A percentile compares a stretch with the other conserved stretches of the same genome.
Conservation (phyloP, 2,888 invertebrate species). For the Hermaeophaga mercurialis region DNA sequence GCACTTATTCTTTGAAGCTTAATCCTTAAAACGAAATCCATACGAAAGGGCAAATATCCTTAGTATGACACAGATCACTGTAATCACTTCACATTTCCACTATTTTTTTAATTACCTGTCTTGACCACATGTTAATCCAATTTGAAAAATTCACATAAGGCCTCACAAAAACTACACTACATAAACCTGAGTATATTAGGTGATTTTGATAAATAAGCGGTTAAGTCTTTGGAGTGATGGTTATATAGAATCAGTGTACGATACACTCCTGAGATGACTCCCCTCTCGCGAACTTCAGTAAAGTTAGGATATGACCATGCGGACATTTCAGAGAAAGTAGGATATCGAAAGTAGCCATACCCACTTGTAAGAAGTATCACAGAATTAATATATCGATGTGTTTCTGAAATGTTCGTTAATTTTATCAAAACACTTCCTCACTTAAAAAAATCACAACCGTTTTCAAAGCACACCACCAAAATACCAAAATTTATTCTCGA, state of each 20-base stretch:
- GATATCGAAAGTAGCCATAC: slow-evolving; percentile 51
- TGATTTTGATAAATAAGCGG: slow-evolving; percentile 46
- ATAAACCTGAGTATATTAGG: slow-evolving; percentile 40
- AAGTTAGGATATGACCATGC: slow-evolving; percentile 46
- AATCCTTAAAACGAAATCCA: background rate
- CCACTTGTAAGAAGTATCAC: slow-evolving; percentile 50
- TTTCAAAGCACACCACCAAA: no score
- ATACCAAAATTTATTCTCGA: no score
- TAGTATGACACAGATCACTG: slow-evolving; percentile 14
- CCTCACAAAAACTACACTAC: slow-evolving; percentile 43
- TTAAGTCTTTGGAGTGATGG: slow-evolving; percentile 36
- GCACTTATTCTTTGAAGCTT: background rate
- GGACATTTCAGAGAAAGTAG: slow-evolving; percentile 51
- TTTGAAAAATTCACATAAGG: slow-evolving; percentile 39
- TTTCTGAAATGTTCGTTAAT: slow-evolving; percentile 5
- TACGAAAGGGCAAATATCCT: slow-evolving; percentile 2
- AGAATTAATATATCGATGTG: slow-evolving; percentile 39
- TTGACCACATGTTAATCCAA: slow-evolving; percentile 48
- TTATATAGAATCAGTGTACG: slow-evolving; percentile 49
- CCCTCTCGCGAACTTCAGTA: slow-evolving; percentile 38
- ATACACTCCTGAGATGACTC: slow-evolving; percentile 39
- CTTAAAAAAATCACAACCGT: no score
- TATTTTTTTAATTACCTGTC: slow-evolving; percentile 44
- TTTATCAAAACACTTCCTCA: slow-evolving; percentile 9
- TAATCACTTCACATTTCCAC: slow-evolving; percentile 12